Base-by-base conservation (phyloP, 2,797 vertebrate species). In the Danio aesculapii region DNA sequence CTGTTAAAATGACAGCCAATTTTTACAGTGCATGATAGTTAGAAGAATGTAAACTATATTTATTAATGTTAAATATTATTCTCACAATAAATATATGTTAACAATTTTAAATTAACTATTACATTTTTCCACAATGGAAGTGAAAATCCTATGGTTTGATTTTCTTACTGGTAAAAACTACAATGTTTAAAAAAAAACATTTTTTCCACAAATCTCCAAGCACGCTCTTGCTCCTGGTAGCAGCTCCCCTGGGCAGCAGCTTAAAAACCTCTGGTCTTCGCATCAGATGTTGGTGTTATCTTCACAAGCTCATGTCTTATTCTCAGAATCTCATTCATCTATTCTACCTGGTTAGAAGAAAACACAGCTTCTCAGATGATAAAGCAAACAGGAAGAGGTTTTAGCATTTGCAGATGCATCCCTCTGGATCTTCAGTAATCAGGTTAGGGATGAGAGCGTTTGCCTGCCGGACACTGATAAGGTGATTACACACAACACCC, bases 401-500 rank as follows among this genome's bases (percentile, higher is more conserved):
- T 77, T 10, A 52, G 2, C 13, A 16, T 46, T 50, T 63, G 67
- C 19, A n/a, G 12, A 49, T 46, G 46, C 39, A 75, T 81, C 61
- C 75, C 6, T 1, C 21, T 70, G 69, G 75, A 72, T 84, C 71
- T 83, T 30, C 61, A 81, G 62, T 78, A 87, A 81, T 81, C 53
- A 79, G 78, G 81, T 79, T 72, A 81, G 81, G 49, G 30, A 82
- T 53, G 50, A 13, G 69, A 39, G 58, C 72, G 61, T 70, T 79
- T 43, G 84, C 70, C 84, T 87, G 83, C 61, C 58, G 81, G 71
- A 72, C 78, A 77, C 75, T 71, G 83, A 87, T 87, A 83, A 86
- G 83, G 68, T 86, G 83, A 87, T 86, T 87, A 86, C 75, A 67
- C 9, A 57, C 71, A 70, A 75, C 81, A 12, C 49, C 57, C 80